Evolutionary conservation across 2,113 vertebrate genomes (phyloP).

Genomic region (Labeo catla): DNA sequence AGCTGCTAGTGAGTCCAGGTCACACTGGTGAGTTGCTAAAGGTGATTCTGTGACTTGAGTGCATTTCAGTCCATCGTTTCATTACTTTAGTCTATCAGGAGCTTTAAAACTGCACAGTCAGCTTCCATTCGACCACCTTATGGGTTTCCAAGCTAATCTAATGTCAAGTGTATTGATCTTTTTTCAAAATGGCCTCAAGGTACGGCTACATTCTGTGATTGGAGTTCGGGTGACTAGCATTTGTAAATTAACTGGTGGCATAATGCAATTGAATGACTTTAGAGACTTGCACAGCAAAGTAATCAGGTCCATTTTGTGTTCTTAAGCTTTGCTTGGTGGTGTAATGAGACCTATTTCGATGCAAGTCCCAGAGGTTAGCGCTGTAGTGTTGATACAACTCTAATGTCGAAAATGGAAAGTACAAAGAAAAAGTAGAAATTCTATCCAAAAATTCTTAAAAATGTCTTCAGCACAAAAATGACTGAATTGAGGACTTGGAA

Average conservation of each 20-base stretch:
- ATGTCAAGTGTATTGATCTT: constrained; percentile 30
- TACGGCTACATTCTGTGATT: background rate
- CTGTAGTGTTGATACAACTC: background rate
- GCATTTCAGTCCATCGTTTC: constrained; percentile 69
- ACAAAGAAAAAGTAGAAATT: background rate
- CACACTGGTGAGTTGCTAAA: background rate
- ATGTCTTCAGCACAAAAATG: too few relatives aligned
- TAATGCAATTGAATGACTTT: constrained; percentile 17
- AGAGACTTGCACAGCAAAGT: constrained; percentile 3
- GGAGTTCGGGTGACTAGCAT: background rate
- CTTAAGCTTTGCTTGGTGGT: background rate
- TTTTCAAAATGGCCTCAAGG: background rate
- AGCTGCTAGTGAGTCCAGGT: background rate
- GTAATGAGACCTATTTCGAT: background rate
- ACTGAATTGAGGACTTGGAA: background rate
- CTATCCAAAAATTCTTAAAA: background rate
- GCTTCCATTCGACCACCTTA: background rate
- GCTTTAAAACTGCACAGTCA: constrained; percentile 15
- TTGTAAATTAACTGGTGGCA: constrained; percentile 19
- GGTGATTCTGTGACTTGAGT: constrained; percentile 62
- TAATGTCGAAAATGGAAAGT: background rate
- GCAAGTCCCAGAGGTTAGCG: background rate
- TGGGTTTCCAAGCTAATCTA: constrained; percentile 9
- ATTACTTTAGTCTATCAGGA: constrained; percentile 40
- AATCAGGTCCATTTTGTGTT: constrained; percentile 22